Base-by-base conservation (phyloP, 2,888 invertebrate species). In the Philhelius pedissequus region DNA sequence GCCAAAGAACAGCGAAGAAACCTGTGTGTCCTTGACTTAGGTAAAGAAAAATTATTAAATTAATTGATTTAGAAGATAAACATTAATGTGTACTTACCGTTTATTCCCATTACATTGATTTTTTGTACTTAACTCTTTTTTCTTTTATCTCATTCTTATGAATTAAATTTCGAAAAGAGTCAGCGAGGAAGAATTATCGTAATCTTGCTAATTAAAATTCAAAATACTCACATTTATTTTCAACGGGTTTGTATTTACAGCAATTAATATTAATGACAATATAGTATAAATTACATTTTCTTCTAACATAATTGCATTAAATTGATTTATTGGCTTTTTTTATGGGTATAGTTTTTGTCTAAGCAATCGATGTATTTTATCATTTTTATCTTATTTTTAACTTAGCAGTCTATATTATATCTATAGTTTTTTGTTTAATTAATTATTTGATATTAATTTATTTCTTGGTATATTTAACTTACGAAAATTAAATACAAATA, bases 401-500 rank as follows among this genome's bases (percentile, higher is more conserved):
- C 48, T 58, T 50, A 22, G 25, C 35, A 8, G 22, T n/a, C 22
- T 48, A 32, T 35, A 30, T 56, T 18, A 52, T 48, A 56, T 79
- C 66, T 74, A n/a, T n/a, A 9, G 18, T 15, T 84, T 8, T 50
- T 25, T 20, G 1, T 20, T 58, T 4, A n/a, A 3, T 43, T 40
- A 40, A 60, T 64, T 79, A 71, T 68, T 80, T 84, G 84, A 84
- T 84, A 84, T 84, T 76, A 84, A 79, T 84, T 84, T 84, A 68
- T 80, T 84, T 84, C 84, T 84, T 84, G 84, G 84, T 80, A 71
- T 84, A 38, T 75, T 64, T 25, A 58, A 70, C 50, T 75, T 75
- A 70, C 32, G 50, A 8, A 64, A 79, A 60, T 60, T 68, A 32
- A 73, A 30, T 48, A 27, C 48, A 66, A 58, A 66, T 54, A 58